A percentile compares a stretch with the other conserved stretches of the same genome.
These are phyloP conservation scores for Scomberomorus guttatus DNA, from an alignment of 2,797 vertebrate species.

Conservation along the genomic window DNA sequence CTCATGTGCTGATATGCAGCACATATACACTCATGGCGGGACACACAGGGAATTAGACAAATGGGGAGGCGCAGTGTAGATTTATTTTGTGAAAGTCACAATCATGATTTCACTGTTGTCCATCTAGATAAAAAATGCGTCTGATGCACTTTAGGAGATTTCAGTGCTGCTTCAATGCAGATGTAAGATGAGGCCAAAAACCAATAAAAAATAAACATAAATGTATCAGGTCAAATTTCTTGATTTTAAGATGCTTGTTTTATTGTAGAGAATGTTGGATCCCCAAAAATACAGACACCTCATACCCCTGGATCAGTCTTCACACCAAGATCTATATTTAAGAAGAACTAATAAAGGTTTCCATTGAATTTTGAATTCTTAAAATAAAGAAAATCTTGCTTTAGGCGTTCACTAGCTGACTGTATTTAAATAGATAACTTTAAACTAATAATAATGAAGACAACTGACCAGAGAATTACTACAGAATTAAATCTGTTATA, in stretches of 20 bases:
- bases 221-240: not conserved
- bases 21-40: not conserved
- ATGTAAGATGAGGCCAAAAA: no score
- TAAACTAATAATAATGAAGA: not conserved
- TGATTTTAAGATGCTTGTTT: not conserved
- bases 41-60: not conserved
- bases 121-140: no score
- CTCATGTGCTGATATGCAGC: not conserved
- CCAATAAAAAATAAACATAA: no score
- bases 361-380: not conserved
- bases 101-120: no score
- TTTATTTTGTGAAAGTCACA: not conserved
- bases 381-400: not conserved
- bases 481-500: not conserved
- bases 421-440: not conserved
- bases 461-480: no score
- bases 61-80: not conserved
- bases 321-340: not conserved
- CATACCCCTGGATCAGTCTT: slow-evolving; percentile 9
- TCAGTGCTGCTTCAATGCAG: no score
- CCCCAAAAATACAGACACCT: not conserved
- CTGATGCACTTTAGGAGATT: not conserved
- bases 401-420: not conserved
- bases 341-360: not conserved
- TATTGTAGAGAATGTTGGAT: not conserved